Percentiles rank a stretch among this genome's conserved stretches.
Evolutionary conservation across 53 echinoderm and acorn worm species (phyloP).

Genomic region (Echinarachnius parma): DNA sequence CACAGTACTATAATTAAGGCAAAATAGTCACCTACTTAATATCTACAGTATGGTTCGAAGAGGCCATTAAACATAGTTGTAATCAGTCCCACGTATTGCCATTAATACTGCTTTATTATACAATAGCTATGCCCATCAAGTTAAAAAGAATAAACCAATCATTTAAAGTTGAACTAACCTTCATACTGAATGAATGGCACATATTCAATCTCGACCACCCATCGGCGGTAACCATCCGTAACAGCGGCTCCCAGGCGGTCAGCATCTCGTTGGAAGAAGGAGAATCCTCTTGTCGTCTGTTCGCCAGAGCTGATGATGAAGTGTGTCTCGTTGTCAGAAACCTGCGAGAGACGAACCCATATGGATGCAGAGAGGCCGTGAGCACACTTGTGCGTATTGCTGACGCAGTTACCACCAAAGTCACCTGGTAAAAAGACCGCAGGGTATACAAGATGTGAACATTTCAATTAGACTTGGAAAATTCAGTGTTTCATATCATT

Average conservation of each 20-base stretch:
- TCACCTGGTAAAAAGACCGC: no score
- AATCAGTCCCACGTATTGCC: no score
- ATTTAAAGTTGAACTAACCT: slow-evolving; percentile 10
- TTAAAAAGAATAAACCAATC: no score
- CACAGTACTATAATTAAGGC: no score
- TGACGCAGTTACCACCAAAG: slow-evolving; percentile 62
- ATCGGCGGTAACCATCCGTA: slow-evolving; percentile 69
- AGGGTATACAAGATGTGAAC: no score
- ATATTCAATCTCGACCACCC: slow-evolving; percentile 68
- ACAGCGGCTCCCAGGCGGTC: slow-evolving; percentile 84
- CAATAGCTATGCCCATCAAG: no score
- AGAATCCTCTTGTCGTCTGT: slow-evolving; percentile 70
- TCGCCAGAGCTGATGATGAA: slow-evolving; percentile 79
- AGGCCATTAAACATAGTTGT: no score
- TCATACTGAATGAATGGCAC: slow-evolving; percentile 61
- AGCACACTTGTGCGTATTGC: slow-evolving; percentile 54
- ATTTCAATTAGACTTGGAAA: no score
- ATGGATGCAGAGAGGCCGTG: slow-evolving; percentile 73
- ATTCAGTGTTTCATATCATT: no score
- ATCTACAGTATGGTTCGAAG: no score
- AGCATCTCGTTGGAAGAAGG: slow-evolving; percentile 73
- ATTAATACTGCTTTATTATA: no score
- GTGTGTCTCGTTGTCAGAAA: slow-evolving; percentile 72
- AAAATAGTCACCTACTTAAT: no score
- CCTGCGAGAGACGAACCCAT: slow-evolving; percentile 71